Evolutionary conservation across 2,888 invertebrate genomes (phyloP).

Genomic region (Melanostoma mellinum): DNA sequence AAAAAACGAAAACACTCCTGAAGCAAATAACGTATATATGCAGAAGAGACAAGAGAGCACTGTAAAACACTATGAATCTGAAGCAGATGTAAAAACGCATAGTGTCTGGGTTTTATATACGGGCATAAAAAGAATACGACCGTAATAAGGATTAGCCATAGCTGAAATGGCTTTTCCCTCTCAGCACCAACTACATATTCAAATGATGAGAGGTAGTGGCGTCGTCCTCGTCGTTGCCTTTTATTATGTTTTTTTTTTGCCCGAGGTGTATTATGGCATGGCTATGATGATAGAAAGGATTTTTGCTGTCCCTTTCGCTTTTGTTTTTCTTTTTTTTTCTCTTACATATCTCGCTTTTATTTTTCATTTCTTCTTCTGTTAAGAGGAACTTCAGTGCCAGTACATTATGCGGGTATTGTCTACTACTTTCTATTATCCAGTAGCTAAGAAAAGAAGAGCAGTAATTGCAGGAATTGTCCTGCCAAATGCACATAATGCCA

Average conservation of each 20-base stretch:
- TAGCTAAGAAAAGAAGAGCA: conserved; percentile 30
- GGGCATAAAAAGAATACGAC: conserved; percentile 47
- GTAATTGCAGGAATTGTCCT: conserved; percentile 50
- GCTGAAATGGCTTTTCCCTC: conserved; percentile 31
- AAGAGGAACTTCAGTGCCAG: conserved; percentile 18
- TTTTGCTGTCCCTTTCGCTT: conserved; percentile 10
- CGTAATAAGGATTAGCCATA: conserved; percentile 51
- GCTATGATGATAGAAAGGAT: conserved; percentile 20
- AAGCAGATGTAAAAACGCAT: conserved; percentile 50
- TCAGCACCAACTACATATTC: conserved; percentile 12
- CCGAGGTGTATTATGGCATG: conserved; percentile 27
- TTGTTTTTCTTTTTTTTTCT: conserved; percentile 8
- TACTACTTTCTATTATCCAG: conserved; percentile 39
- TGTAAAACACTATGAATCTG: not conserved
- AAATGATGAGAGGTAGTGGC: not conserved
- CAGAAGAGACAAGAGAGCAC: not conserved
- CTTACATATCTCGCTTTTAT: not conserved
- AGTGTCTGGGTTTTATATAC: conserved; percentile 58
- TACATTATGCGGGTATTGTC: conserved; percentile 52
- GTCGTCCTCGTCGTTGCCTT: conserved; percentile 20
- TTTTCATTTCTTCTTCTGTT: not conserved
- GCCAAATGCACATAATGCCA: conserved; percentile 17
- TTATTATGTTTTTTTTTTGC: conserved; percentile 21
- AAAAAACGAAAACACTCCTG: not conserved
- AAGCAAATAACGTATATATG: not conserved